Evolutionary conservation across 2,888 invertebrate species (phyloP), one percentile per base, ranked within the genome.

Genomic region (Candidula unifasciata): DNA sequence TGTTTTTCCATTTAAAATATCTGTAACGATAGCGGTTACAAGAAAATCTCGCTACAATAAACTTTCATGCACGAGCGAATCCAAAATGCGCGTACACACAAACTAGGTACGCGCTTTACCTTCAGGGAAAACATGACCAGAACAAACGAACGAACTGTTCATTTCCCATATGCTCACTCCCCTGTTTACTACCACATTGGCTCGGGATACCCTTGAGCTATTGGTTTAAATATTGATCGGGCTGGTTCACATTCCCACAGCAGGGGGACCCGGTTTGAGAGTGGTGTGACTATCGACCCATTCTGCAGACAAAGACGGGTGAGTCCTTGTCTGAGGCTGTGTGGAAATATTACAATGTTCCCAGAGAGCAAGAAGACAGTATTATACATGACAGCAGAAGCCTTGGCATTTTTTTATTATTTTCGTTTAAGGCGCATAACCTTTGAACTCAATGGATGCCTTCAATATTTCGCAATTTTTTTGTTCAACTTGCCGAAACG

Each of bases 211-310:
- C 71, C 37, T 1, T 37, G 0, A 37, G 37, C 71, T 21, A 71
- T 71, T 71, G 71, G 71, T 37, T 71, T 18, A 71, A 71, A 71
- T 71, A 71, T 71, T 71, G 71, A 71, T 71, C 71, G 37, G 71
- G 24, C 21, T 71, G 71, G 37, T 71, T 71, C 71, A 71, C 18
- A 6, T n/a, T 24, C 3, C 6, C 71, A 71, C 10, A 6, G 35
- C 24, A 35, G 71, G 71, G 33, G 71, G 21, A 8, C 24, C 35
- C 37, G 6, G 35, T 6, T 21, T 71, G 21, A 18, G 35, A 16
- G n/a, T 24, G 6, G 24, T 24, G 71, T 71, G 35, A 37, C 5
- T 71, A 71, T 71, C 71, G 71, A 71, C 71, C 71, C 37, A 37
- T 37, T 24, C 24, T 37, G 71, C 71, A 71, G 21, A 71, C 71